These are phyloP conservation scores for Emmelina monodactyla DNA, from an alignment of 2,888 invertebrate genomes.

Conservation along the genomic window DNA sequence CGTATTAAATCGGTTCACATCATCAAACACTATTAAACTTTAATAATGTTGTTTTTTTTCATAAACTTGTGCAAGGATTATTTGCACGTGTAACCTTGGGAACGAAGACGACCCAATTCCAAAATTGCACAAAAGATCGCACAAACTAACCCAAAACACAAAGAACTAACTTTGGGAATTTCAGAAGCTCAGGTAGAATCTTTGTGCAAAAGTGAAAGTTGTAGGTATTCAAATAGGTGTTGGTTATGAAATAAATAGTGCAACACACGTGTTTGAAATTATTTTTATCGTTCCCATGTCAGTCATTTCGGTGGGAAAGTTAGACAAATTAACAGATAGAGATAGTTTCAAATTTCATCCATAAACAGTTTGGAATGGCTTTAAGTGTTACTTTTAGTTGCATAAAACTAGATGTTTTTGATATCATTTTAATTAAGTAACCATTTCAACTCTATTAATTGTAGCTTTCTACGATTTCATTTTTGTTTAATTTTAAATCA, in stretches of 20 bases:
- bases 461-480: not conserved
- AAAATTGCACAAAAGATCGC: constrained; percentile 3
- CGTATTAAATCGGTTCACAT: constrained; percentile 13
- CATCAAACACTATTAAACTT: not conserved
- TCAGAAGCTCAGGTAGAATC: constrained; percentile 1
- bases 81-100: constrained; percentile 54
- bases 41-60: constrained; percentile 15
- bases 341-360: constrained; percentile 1
- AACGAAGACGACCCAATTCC: constrained; percentile 21
- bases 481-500: not conserved
- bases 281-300: constrained; percentile 23
- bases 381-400: not conserved
- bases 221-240: not conserved
- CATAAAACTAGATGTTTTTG: not conserved
- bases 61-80: constrained; percentile 24
- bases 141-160: not conserved
- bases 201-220: constrained; percentile 13
- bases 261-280: not conserved
- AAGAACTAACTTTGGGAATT: not conserved
- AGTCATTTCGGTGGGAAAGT: constrained; percentile 29
- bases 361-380: not conserved
- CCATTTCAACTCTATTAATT: not conserved
- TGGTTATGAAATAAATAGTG: constrained; percentile 1
- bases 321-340: constrained; percentile 14
- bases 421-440: constrained; percentile 1